These are phyloP conservation scores for Julus scanicus DNA, from an alignment of 2,888 invertebrate species.

Conservation along the genomic window DNA sequence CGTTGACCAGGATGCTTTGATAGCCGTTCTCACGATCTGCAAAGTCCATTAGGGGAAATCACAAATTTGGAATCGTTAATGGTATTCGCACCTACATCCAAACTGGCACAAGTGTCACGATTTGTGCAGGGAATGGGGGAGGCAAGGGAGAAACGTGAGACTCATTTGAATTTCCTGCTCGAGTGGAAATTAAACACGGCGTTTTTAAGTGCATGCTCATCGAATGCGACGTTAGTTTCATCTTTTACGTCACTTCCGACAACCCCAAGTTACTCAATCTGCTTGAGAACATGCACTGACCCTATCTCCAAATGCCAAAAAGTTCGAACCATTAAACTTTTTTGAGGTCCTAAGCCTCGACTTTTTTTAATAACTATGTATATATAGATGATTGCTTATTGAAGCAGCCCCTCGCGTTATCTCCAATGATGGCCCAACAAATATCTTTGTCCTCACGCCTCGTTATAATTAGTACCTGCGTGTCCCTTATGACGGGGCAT, in stretches of 20 bases:
- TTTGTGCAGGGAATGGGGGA: background rate
- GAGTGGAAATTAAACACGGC: background rate
- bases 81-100: background rate
- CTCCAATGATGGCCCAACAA: conserved; percentile 3
- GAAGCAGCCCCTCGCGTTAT: background rate
- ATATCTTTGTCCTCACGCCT: background rate
- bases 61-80: background rate
- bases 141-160: background rate
- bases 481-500: background rate
- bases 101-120: background rate
- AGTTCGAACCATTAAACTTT: no score
- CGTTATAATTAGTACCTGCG: conserved; percentile 28
- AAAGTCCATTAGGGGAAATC: background rate
- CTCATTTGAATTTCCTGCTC: background rate
- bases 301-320: no score
- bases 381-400: background rate
- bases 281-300: no score
- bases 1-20: background rate
- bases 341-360: no score
- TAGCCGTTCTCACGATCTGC: background rate
- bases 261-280: background rate
- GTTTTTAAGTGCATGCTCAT: no score
- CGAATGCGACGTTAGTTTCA: background rate
- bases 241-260: background rate
- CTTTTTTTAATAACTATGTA: background rate